Conservation (phyloP, 2,888 invertebrate genomes). For the Dilophus febrilis region DNA sequence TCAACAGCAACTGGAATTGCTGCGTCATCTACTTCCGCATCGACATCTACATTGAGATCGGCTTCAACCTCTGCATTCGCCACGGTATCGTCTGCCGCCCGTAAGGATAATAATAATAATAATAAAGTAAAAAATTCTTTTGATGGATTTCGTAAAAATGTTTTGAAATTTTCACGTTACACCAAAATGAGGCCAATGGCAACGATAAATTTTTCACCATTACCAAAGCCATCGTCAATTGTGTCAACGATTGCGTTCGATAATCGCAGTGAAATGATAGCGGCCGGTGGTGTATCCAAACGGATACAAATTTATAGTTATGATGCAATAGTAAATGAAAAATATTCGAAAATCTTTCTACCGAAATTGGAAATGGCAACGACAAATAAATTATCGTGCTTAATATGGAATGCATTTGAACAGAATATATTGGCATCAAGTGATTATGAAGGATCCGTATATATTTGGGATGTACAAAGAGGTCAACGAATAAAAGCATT, state of each 20-base stretch:
- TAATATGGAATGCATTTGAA: conserved; percentile 86
- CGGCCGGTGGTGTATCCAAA: conserved; percentile 89
- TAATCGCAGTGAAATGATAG: conserved; percentile 88
- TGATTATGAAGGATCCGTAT: conserved; percentile 88
- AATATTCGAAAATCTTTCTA: too few relatives aligned
- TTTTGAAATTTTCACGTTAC: conserved; percentile 71
- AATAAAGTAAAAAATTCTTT: conserved; percentile 20
- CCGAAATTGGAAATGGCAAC: conserved; percentile 84
- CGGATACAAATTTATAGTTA: conserved; percentile 89
- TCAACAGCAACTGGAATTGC: too few relatives aligned
- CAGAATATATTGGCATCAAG: conserved; percentile 75
- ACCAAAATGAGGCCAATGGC: conserved; percentile 63
- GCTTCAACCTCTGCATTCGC: conserved; percentile 5
- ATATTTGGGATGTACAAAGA: conserved; percentile 78
- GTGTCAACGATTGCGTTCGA: conserved; percentile 91
- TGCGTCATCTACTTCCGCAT: too few relatives aligned
- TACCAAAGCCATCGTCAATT: conserved; percentile 71
- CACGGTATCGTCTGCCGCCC: too few relatives aligned
- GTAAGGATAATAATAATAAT: neutral
- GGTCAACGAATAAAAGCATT: conserved; percentile 56
- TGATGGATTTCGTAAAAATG: conserved; percentile 65
- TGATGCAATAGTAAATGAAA: too few relatives aligned
- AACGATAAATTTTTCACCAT: conserved; percentile 73
- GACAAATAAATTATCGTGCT: conserved; percentile 83
- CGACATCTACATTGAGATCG: too few relatives aligned